These are phyloP conservation scores for Alfaro cultratus DNA, from an alignment of 2,797 vertebrate species.

Conservation along the genomic window DNA sequence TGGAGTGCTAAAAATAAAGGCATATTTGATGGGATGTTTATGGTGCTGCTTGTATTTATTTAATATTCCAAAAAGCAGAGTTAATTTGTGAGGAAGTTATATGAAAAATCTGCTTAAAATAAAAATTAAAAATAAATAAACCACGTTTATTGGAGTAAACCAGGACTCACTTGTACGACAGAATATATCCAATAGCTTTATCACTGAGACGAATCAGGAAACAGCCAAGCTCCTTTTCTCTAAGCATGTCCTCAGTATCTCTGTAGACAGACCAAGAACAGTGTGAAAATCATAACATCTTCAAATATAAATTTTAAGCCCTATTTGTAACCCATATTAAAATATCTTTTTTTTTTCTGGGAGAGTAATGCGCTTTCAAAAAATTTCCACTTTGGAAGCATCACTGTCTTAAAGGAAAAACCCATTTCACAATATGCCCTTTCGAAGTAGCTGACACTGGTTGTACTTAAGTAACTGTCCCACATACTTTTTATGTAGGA, in stretches of 20 bases:
- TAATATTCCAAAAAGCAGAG: background rate
- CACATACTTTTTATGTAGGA: constrained; percentile 16
- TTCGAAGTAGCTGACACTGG: constrained; percentile 24
- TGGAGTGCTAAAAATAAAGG: background rate
- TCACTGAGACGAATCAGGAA: constrained; percentile 90
- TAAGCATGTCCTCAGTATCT: constrained; percentile 85
- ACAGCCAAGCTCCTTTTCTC: constrained; percentile 81
- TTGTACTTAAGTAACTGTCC: background rate
- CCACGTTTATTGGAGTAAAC: background rate
- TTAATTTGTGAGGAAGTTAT: background rate
- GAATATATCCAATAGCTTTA: constrained; percentile 86
- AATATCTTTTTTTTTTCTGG: background rate
- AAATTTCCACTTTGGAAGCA: background rate
- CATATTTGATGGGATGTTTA: background rate
- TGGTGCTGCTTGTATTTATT: background rate
- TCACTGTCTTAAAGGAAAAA: constrained; percentile 31
- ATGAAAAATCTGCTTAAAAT: background rate
- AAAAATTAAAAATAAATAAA: background rate
- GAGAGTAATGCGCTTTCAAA: background rate
- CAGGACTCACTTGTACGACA: constrained; percentile 88
- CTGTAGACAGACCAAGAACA: constrained; percentile 64
- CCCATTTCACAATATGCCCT: constrained; percentile 13
- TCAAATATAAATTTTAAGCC: background rate
- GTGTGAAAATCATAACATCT: background rate
- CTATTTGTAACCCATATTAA: background rate